phyloP scores from a whole-genome alignment of 2,888 invertebrate species.

The Petrophora chlorosata region DNA sequence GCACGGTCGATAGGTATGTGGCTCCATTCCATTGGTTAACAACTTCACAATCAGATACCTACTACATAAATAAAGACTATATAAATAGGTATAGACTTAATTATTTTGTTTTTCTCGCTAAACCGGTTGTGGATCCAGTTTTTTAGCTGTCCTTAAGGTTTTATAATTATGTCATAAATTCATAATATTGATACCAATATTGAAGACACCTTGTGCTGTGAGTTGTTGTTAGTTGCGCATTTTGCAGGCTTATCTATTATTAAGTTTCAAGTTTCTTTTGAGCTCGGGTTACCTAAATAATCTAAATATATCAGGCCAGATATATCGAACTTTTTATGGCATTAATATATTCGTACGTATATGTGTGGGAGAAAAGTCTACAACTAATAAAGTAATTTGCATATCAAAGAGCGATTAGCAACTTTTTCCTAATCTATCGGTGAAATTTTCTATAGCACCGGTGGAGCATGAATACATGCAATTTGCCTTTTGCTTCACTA shows the following conservation, averaged over 20 bases:
- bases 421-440: slow-evolving; percentile 57
- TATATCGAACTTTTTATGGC: no score
- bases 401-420: slow-evolving; percentile 44
- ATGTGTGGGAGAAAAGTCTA: slow-evolving; percentile 2
- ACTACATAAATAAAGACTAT: no score
- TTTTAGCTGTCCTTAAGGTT: slow-evolving; percentile 7
- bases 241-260: no score
- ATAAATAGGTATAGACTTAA: no score
- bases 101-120: slow-evolving; percentile 16
- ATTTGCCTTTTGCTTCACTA: slow-evolving; percentile 43
- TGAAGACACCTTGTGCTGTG: slow-evolving; percentile 10
- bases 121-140: slow-evolving; percentile 38
- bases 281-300: no score
- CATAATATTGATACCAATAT: no score
- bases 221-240: no score
- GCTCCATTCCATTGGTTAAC: slow-evolving; percentile 36
- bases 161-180: slow-evolving; percentile 25
- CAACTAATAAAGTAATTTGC: slow-evolving; percentile 11
- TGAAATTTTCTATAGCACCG: slow-evolving; percentile 47
- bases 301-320: no score
- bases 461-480: slow-evolving; percentile 56
- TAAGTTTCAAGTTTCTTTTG: no score
- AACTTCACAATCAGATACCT: neutral
- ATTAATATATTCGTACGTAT: no score
- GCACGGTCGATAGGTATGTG: slow-evolving; percentile 25